A percentile compares a stretch with the other conserved stretches of the same genome.
These are phyloP conservation scores for Monodelphis domestica DNA, from an alignment of 2,797 vertebrate species.

Conservation along the genomic window DNA sequence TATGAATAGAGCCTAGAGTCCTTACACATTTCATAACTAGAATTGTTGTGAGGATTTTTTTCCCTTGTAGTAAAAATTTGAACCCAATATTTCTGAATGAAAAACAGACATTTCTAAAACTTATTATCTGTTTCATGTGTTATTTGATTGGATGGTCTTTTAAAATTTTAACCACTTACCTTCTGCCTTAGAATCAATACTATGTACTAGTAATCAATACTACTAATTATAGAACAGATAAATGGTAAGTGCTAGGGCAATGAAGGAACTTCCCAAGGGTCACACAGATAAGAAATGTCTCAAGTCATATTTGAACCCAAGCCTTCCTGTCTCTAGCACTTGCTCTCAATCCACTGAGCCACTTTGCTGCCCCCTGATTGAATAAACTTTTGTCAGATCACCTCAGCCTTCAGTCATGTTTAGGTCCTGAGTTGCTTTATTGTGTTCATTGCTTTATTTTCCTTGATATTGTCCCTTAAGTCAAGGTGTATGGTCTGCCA, in stretches of 20 bases:
- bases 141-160: neutral
- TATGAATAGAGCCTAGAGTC: neutral
- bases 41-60: neutral
- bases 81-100: neutral
- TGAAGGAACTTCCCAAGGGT: too few relatives aligned
- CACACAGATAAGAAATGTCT: too few relatives aligned
- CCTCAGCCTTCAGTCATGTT: neutral
- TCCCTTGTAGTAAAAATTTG: neutral
- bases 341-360: too few relatives aligned
- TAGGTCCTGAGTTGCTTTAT: neutral
- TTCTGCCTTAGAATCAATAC: too few relatives aligned
- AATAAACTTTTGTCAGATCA: neutral
- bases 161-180: too few relatives aligned
- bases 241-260: too few relatives aligned
- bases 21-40: neutral
- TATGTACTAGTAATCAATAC: too few relatives aligned
- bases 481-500: neutral
- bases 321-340: too few relatives aligned
- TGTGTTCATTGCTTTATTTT: neutral
- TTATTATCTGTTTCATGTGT: neutral
- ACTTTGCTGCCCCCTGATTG: too few relatives aligned
- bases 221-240: too few relatives aligned
- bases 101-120: neutral
- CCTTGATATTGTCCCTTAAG: neutral
- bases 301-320: too few relatives aligned